These are phyloP conservation scores for Noturus placidus DNA, from an alignment of 2,113 vertebrate species.

Conservation along the genomic window DNA sequence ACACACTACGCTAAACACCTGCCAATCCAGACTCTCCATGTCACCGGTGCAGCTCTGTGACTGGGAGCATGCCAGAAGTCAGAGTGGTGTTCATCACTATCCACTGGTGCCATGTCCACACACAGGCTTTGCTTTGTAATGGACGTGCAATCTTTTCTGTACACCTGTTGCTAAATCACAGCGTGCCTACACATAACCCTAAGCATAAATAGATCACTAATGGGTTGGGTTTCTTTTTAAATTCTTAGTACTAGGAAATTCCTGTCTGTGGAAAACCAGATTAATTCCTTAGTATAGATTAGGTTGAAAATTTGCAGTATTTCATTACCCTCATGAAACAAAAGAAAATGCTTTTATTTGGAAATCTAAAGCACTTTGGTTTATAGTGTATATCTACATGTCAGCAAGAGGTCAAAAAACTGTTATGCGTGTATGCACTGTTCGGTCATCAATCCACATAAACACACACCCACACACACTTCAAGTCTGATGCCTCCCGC, in stretches of 20 bases:
- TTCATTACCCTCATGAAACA: neutral
- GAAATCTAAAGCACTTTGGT: neutral
- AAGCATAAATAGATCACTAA: neutral
- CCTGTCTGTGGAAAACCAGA: neutral
- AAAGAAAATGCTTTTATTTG: neutral
- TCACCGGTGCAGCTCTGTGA: neutral
- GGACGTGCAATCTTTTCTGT: neutral
- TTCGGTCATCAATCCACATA: neutral
- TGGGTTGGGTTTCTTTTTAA: neutral
- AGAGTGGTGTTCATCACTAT: neutral
- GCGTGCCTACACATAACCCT: neutral
- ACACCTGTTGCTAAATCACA: neutral
- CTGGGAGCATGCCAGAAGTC: conserved; percentile 1
- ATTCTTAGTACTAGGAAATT: neutral
- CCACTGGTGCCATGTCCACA: conserved; percentile 40
- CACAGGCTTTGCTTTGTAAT: neutral
- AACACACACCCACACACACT: neutral
- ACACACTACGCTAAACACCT: conserved; percentile 38
- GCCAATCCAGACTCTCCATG: conserved; percentile 8
- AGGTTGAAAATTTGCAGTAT: neutral
- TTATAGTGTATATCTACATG: neutral
- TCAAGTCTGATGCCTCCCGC: neutral
- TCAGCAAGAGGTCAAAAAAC: neutral
- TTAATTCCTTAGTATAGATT: neutral
- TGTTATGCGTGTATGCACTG: neutral